Percentiles rank a stretch among this genome's conserved stretches.
phyloP scores from a whole-genome alignment of 2,888 invertebrate genomes.

The Odontocerum albicorne region DNA sequence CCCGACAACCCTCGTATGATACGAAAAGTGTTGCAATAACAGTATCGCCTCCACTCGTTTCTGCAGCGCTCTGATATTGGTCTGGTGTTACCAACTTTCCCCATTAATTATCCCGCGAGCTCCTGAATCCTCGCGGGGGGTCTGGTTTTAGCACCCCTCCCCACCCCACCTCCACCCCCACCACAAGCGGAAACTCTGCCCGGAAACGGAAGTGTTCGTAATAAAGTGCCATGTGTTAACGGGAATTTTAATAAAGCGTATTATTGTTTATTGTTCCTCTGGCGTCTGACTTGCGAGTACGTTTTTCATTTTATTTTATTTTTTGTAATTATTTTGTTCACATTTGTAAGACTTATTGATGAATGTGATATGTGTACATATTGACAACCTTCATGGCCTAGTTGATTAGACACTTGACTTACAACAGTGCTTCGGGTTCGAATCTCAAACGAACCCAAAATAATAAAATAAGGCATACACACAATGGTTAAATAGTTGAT shows the following conservation, averaged over 20 bases:
- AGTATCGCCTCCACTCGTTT: conserved; percentile 11
- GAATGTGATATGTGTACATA: too few relatives aligned
- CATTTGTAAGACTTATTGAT: too few relatives aligned
- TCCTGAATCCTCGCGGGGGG: conserved; percentile 25
- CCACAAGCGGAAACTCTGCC: neutral
- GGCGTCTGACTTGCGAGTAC: too few relatives aligned
- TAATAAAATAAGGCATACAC: too few relatives aligned
- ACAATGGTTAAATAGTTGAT: too few relatives aligned
- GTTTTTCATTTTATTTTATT: too few relatives aligned
- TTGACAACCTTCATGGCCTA: too few relatives aligned
- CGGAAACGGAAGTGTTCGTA: conserved; percentile 15
- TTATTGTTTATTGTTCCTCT: conserved; percentile 8
- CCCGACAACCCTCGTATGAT: neutral
- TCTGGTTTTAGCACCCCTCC: too few relatives aligned
- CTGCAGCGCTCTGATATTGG: conserved; percentile 31
- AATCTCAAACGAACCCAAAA: too few relatives aligned
- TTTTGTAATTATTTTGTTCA: too few relatives aligned
- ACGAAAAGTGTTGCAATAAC: conserved; percentile 17
- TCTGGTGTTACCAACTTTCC: conserved; percentile 31
- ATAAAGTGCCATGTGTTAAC: conserved; percentile 29
- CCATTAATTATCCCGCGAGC: conserved; percentile 34
- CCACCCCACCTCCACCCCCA: neutral
- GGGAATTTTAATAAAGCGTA: conserved; percentile 30
- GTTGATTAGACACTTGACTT: too few relatives aligned
- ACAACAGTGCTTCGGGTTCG: too few relatives aligned